phyloP scores from a whole-genome alignment of 2,113 vertebrate species.

The Heterotilapia buettikoferi region DNA sequence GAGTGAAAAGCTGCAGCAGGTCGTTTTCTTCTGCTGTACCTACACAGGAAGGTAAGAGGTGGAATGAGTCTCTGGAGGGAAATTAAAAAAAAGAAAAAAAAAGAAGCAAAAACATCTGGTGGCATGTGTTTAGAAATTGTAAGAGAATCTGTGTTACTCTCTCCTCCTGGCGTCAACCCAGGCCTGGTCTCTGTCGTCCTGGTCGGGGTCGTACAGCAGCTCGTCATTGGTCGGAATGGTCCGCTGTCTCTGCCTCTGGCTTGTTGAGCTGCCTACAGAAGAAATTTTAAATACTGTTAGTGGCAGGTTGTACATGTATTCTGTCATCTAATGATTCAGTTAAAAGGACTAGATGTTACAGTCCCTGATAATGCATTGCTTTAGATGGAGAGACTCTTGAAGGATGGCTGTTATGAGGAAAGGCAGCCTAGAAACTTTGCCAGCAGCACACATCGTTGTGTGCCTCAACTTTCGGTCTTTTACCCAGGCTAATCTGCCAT shows the following conservation, averaged over 20 bases:
- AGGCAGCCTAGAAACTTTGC: fast-evolving
- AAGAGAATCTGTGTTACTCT: slow-evolving; percentile 52
- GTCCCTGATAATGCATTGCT: background rate
- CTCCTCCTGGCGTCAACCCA: slow-evolving; percentile 89
- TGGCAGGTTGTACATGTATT: background rate
- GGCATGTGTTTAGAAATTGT: background rate
- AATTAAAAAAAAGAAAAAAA: fast-evolving
- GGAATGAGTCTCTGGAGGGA: background rate
- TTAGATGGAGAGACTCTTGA: background rate
- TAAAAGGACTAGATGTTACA: background rate
- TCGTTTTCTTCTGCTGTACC: slow-evolving; percentile 72
- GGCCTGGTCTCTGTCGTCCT: slow-evolving; percentile 89
- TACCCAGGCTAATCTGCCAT: background rate
- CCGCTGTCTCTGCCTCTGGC: slow-evolving; percentile 68
- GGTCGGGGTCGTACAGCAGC: slow-evolving; percentile 89
- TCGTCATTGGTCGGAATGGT: slow-evolving; percentile 86
- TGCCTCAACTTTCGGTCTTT: fast-evolving
- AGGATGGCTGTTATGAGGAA: background rate
- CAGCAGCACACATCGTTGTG: background rate
- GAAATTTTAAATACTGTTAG: background rate
- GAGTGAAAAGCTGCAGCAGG: background rate
- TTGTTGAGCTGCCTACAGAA: slow-evolving; percentile 59
- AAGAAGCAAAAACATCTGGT: background rate
- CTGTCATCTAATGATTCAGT: background rate
- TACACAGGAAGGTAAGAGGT: slow-evolving; percentile 13